These are phyloP conservation scores for Odontesthes bonariensis DNA, from an alignment of 2,113 vertebrate species.

Conservation along the genomic window DNA sequence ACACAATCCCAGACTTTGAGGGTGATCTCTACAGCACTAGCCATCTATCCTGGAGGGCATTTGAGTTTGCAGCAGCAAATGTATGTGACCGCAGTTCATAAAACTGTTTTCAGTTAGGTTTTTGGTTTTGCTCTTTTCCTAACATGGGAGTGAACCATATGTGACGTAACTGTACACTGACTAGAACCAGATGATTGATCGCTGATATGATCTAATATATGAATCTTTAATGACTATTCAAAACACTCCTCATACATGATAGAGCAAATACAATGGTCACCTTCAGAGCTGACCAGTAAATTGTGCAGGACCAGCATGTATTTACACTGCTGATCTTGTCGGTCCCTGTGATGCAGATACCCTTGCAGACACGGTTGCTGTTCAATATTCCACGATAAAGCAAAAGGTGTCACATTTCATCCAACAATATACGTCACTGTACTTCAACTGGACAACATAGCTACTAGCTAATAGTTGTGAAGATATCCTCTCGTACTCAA, in stretches of 20 bases:
- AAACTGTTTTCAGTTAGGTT: no score
- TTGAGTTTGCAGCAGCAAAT: no score
- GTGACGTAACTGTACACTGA: no score
- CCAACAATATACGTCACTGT: not conserved
- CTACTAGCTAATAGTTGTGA: slow-evolving; percentile 2
- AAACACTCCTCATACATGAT: not conserved
- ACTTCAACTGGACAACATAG: not conserved
- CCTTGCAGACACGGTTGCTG: slow-evolving; percentile 27
- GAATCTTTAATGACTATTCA: not conserved
- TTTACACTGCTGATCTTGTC: slow-evolving; percentile 43
- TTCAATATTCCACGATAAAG: slow-evolving; percentile 28
- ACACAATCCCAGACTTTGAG: no score
- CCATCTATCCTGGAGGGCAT: no score
- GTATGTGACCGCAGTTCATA: no score
- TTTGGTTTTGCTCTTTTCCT: no score
- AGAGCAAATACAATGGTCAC: slow-evolving; percentile 19
- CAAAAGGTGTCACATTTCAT: slow-evolving; percentile 27
- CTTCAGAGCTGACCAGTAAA: slow-evolving; percentile 40
- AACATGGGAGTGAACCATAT: no score
- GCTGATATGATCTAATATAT: not conserved
- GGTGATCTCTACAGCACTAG: no score
- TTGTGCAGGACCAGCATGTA: slow-evolving; percentile 37
- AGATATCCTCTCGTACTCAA: not conserved
- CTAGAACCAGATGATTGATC: not conserved
- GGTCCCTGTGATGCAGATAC: slow-evolving; percentile 31